These are phyloP conservation scores for Tetramorium bicarinatum DNA, from an alignment of 2,888 invertebrate species.

Conservation along the genomic window DNA sequence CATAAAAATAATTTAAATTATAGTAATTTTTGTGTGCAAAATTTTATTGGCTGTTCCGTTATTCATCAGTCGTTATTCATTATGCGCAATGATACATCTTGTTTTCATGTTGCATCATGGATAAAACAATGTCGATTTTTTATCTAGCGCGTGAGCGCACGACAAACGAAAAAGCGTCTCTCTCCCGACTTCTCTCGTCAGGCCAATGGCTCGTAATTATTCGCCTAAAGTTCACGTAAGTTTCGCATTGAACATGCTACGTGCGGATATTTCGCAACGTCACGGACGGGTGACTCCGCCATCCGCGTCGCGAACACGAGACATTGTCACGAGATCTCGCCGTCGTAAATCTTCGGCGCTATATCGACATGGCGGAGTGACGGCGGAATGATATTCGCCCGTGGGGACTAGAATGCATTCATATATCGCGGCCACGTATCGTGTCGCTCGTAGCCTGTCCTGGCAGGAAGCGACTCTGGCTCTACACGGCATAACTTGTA, in stretches of 20 bases:
- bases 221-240: conserved; percentile 32
- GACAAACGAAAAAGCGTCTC: not conserved
- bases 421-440: conserved; percentile 45
- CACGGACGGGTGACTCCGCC: conserved; percentile 37
- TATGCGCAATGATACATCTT: no score
- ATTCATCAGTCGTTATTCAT: no score
- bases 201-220: conserved; percentile 26
- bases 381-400: conserved; percentile 46
- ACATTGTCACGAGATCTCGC: conserved; percentile 55
- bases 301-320: conserved; percentile 49
- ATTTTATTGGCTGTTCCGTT: no score
- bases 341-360: conserved; percentile 43
- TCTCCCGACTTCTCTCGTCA: not conserved
- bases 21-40: no score
- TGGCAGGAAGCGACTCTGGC: conserved; percentile 51
- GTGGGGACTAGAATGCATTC: conserved; percentile 37
- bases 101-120: no score
- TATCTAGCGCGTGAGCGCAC: not conserved
- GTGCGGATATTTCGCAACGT: conserved; percentile 50
- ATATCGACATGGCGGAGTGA: conserved; percentile 44
- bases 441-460: conserved; percentile 46
- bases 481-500: conserved; percentile 67
- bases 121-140: not conserved
- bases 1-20: no score
- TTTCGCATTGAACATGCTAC: conserved; percentile 18